These are phyloP conservation scores for Coronaproctus castanopsis DNA, from an alignment of 2,888 invertebrate genomes.

Conservation along the genomic window DNA sequence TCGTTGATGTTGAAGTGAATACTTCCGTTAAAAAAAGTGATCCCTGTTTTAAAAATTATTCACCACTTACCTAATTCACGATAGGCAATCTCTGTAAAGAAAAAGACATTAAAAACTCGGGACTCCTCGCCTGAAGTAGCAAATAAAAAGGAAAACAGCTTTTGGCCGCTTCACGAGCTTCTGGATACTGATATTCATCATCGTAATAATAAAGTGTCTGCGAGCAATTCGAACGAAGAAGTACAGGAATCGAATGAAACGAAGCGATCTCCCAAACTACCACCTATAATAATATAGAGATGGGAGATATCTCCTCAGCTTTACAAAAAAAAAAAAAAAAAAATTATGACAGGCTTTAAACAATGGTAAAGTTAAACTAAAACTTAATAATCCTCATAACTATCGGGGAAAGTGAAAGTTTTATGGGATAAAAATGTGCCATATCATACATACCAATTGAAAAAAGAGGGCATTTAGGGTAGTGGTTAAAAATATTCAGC, in stretches of 20 bases:
- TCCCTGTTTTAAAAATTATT: neutral
- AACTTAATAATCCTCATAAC: neutral
- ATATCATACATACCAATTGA: too few relatives aligned
- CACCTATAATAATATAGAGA: neutral
- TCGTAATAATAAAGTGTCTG: neutral
- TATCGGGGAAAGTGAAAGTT: too few relatives aligned
- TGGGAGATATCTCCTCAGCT: neutral
- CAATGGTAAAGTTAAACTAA: neutral
- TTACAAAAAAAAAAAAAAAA: neutral
- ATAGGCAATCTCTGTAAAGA: neutral
- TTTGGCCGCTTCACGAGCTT: neutral
- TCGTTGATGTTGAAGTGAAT: neutral
- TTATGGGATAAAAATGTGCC: too few relatives aligned
- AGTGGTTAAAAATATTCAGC: too few relatives aligned
- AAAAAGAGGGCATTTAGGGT: too few relatives aligned
- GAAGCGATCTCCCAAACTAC: neutral
- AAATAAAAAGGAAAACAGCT: neutral
- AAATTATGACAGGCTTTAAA: neutral
- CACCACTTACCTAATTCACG: neutral
- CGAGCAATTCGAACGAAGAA: neutral
- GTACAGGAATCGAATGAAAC: neutral
- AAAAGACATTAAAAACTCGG: neutral
- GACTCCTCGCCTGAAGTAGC: neutral
- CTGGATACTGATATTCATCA: neutral
- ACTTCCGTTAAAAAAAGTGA: neutral